A percentile compares a stretch with the other conserved stretches of the same genome.
Conservation (phyloP, 2,113 vertebrate genomes). For the Gobiocypris rarus region DNA sequence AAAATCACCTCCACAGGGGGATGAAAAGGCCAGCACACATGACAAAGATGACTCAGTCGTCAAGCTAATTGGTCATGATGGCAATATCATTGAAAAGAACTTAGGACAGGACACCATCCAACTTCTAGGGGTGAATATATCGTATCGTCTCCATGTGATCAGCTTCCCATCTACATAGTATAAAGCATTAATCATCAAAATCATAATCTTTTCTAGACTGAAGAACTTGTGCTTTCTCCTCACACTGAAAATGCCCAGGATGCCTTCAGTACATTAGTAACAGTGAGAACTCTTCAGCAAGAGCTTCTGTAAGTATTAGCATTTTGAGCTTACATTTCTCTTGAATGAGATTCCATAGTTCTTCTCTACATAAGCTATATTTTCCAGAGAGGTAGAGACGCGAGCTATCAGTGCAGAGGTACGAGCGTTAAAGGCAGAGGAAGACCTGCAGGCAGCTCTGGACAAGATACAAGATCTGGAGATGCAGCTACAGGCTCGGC, state of each 20-base stretch:
- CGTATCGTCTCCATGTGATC: not conserved
- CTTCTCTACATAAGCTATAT: not conserved
- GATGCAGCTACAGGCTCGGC: constrained; percentile 61
- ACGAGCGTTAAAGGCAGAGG: constrained; percentile 76
- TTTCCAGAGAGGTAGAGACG: constrained; percentile 70
- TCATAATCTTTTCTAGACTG: constrained; percentile 71
- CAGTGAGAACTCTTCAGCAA: constrained; percentile 74
- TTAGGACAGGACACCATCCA: constrained; percentile 64
- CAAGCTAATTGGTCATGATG: constrained; percentile 75
- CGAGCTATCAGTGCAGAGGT: constrained; percentile 75
- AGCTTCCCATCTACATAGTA: not conserved
- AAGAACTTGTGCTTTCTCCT: constrained; percentile 63
- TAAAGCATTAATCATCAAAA: constrained; percentile 4
- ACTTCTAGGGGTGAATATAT: constrained; percentile 70
- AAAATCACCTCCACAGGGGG: not conserved
- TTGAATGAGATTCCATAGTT: not conserved
- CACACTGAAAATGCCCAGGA: constrained; percentile 69
- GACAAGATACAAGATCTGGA: constrained; percentile 81
- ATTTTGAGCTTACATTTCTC: not conserved
- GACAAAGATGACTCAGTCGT: constrained; percentile 57
- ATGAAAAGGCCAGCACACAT: constrained; percentile 19
- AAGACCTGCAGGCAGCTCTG: constrained; percentile 79
- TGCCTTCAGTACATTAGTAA: constrained; percentile 73
- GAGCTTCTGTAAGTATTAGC: constrained; percentile 78
- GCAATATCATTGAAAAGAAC: constrained; percentile 73